Evolutionary conservation across 2,113 vertebrate species (phyloP), one percentile per base, ranked within the genome.

Genomic region (Neopipo cinnamomea): DNA sequence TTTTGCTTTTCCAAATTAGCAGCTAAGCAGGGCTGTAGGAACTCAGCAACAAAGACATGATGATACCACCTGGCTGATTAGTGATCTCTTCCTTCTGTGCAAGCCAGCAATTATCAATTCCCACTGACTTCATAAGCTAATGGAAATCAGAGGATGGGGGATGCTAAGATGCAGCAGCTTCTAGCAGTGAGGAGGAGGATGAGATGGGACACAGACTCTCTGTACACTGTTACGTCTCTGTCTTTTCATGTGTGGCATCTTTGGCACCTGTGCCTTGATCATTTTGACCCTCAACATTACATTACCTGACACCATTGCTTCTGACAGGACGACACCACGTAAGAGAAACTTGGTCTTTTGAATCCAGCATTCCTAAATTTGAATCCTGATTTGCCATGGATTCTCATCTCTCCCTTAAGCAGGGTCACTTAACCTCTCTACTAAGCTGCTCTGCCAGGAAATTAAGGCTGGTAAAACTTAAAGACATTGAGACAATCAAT

Each of bases 41-140:
- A 78, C 55, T 84, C 47, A 35, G 89, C 79, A 85, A 68, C 86
- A 91, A 91, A 94, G 79, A 59, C 92, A 89, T 78, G 61, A 79
- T 89, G 91, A 92, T 85, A 95, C 76, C 83, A 97, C 94, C 88
- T 92, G 93, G 86, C 86, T 95, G 94, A 96, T 95, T 88, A 95
- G 86, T 44, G 59, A 95, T 86, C 76, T 81, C 61, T 91, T 96
- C 86, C 83, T 92, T 63, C 88, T 67, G 80, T 59, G 61, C 61
- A 55, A 92, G 85, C 75, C 91, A 95, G 92, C 77, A 94, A 92
- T 91, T 92, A 89, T 31, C 86, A 86, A 90, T 78, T 96, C 80
- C 80, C 68, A 58, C 86, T 75, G 94, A 93, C 89, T 96, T 88
- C 3, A 8, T 56, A 85, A 91, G 44, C 65, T 92, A 95, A 93